These are phyloP conservation scores for Gallinago solitaria DNA, from an alignment of 2,797 vertebrate species.

Conservation along the genomic window DNA sequence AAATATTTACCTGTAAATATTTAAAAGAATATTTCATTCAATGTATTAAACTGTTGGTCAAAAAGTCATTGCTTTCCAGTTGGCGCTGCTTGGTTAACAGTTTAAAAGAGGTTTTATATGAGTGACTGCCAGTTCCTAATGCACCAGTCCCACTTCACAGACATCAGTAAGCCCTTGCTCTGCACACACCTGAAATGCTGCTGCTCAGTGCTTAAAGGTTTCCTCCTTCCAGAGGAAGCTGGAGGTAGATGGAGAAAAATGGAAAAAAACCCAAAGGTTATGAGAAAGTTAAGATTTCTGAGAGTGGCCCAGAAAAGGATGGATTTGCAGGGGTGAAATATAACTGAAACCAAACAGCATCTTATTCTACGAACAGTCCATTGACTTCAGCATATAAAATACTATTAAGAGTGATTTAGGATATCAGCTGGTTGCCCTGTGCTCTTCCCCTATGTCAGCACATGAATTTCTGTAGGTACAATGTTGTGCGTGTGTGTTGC, in stretches of 20 bases:
- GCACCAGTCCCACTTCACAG: not conserved
- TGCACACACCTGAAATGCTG: not conserved
- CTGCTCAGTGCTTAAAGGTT: not conserved
- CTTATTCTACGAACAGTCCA: not conserved
- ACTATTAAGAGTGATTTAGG: not conserved
- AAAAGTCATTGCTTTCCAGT: not conserved
- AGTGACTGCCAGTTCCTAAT: not conserved
- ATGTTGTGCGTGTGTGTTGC: fast-evolving
- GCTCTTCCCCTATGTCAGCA: not conserved
- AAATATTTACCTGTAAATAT: not conserved
- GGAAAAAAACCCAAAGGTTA: not conserved
- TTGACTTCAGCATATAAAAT: not conserved
- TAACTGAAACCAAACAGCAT: not conserved
- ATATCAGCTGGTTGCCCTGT: too few species aligned
- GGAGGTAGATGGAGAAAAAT: not conserved
- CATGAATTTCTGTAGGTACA: not conserved
- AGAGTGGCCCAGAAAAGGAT: not conserved
- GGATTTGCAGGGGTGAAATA: not conserved
- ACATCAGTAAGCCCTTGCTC: not conserved
- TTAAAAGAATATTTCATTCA: not conserved
- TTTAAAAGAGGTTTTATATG: not conserved
- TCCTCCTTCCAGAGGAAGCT: not conserved
- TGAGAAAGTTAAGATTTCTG: not conserved
- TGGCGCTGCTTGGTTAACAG: not conserved
- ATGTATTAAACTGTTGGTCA: not conserved